Conservation (phyloP, 1,140 invertebrate species). For the Zaprionus africanus region DNA sequence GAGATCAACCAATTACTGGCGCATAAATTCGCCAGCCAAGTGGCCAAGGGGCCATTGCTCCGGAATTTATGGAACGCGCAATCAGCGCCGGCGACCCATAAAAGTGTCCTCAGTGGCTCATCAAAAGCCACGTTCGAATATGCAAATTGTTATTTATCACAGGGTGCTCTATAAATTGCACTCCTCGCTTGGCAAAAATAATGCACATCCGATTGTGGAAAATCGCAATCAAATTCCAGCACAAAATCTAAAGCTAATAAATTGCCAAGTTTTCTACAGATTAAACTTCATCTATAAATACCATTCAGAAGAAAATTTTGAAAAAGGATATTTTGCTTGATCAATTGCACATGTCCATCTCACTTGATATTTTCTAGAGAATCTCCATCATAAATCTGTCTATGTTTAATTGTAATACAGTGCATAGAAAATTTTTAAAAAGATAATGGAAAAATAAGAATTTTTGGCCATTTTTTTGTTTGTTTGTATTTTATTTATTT, state of each 20-base stretch:
- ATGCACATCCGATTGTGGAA: slow-evolving; percentile 21
- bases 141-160: slow-evolving; percentile 82
- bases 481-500: too few species aligned
- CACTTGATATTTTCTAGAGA: too few species aligned
- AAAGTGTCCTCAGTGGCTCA: slow-evolving; percentile 73
- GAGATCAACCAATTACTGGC: slow-evolving; percentile 65
- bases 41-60: slow-evolving; percentile 59
- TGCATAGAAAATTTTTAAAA: too few species aligned
- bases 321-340: too few species aligned
- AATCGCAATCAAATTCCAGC: slow-evolving; percentile 12
- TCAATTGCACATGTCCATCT: too few species aligned
- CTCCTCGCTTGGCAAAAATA: slow-evolving; percentile 6
- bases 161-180: slow-evolving; percentile 63
- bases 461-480: too few species aligned
- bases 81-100: slow-evolving; percentile 60
- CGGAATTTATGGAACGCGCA: slow-evolving; percentile 77
- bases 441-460: too few species aligned
- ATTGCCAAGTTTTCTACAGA: not conserved
- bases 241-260: not conserved
- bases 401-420: too few species aligned
- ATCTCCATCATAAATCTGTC: too few species aligned
- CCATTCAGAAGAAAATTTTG: too few species aligned
- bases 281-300: not conserved
- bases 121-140: slow-evolving; percentile 44
- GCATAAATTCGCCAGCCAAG: slow-evolving; percentile 71